Evolutionary conservation across 2,113 vertebrate species (phyloP), one percentile per base, ranked within the genome.

Genomic region (Chunga burmeisteri): DNA sequence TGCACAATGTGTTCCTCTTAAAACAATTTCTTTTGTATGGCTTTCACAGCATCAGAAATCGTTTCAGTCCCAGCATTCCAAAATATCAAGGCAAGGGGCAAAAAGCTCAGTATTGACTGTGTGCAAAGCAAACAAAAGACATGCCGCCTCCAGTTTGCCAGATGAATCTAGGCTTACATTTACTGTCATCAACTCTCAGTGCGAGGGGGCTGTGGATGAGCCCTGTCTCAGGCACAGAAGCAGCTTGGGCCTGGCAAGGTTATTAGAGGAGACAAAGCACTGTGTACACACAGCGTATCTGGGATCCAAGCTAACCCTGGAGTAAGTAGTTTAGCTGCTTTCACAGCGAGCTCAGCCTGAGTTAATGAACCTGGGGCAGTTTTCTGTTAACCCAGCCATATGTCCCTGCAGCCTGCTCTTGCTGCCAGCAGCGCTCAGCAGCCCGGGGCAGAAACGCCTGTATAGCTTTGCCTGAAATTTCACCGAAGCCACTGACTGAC

Each of bases 261-360:
- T 95, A 79, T 81, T 42, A 87, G 68, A 94, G 95, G 88, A 91
- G 90, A 87, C 66, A 67, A 68, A 85, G 73, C 56, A 32, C 78
- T 10, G 29, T 36, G 61, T 38, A 38, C 78, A 87, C 26, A 10
- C 78, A 56, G 96, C 77, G 94, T 90, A 87, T 61, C 62, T 49
- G 78, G 68, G 81, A 96, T 91, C 87, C 88, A 58, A 34, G 75
- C 88, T 95, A 87, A 95, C 61, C 84, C 89, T 42, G 63, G 38
- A 75, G 84, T 74, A 93, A 96, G 96, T 2, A 85, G 91, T 88
- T 96, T 81, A 97, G 93, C 95, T 91, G 90, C 84, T 94, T 93
- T 91, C 86, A 29, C 59, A 85, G 58, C 1, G 2, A 10, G 36
- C 87, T 93, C 73, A 95, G 94, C 86, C 95, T 1, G n/a, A 85